Evolutionary conservation across 2,113 vertebrate species (phyloP).

Genomic region (Passer montanus): DNA sequence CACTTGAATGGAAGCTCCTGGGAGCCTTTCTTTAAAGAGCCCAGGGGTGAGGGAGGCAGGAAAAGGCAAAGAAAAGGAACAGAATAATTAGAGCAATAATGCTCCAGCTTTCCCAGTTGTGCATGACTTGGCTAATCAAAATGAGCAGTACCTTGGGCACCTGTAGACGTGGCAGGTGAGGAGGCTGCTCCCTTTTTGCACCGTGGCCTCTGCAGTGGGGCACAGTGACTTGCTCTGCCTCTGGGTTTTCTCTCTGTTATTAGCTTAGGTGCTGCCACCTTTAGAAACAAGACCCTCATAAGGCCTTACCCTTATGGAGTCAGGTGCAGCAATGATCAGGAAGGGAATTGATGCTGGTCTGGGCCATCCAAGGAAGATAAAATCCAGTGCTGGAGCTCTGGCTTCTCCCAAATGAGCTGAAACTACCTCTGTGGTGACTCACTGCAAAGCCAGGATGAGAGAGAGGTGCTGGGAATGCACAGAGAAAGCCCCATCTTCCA

Average conservation of each 20-base stretch:
- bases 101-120: neutral
- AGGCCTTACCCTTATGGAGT: neutral
- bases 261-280: neutral
- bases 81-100: conserved; percentile 26
- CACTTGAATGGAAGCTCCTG: conserved; percentile 54
- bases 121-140: neutral
- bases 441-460: neutral
- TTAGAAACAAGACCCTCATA: neutral
- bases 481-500: neutral
- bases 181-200: neutral
- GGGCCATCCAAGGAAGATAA: neutral
- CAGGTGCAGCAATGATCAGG: neutral
- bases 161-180: neutral
- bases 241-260: neutral
- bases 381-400: neutral
- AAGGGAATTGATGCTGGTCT: neutral
- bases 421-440: neutral
- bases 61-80: conserved; percentile 23
- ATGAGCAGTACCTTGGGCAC: neutral
- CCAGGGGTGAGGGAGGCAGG: conserved; percentile 36
- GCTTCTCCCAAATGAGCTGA: neutral
- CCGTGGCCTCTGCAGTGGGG: neutral
- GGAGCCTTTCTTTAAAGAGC: conserved; percentile 56
- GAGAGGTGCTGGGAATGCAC: neutral
- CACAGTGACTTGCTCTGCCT: neutral